A percentile compares a stretch with the other conserved stretches of the same genome.
Evolutionary conservation across 2,113 vertebrate genomes (phyloP).

Genomic region (Axis porcinus): DNA sequence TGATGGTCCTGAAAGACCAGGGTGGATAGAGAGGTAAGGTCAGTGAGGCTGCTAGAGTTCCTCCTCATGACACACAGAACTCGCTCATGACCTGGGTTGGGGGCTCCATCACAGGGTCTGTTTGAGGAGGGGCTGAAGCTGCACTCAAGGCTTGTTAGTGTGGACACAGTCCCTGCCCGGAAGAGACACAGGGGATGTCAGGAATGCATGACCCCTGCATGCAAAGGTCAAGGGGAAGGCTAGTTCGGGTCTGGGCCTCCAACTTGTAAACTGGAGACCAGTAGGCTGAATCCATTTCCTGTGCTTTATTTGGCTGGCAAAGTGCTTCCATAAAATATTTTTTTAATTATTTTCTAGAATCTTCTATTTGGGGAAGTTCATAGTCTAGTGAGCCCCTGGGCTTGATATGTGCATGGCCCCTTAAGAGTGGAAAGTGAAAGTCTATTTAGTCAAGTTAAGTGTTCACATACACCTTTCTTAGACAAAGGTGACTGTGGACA

Average conservation of each 20-base stretch:
- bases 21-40: neutral
- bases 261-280: neutral
- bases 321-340: neutral
- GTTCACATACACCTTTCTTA: neutral
- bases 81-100: rapidly evolving
- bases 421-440: neutral
- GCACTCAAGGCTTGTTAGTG: neutral
- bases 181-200: neutral
- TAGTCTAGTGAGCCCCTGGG: neutral
- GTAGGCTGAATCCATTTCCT: neutral
- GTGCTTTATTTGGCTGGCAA: neutral
- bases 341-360: neutral
- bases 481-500: neutral
- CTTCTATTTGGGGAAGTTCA: neutral
- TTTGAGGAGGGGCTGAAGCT: neutral
- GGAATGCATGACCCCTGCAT: neutral
- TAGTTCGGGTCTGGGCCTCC: neutral
- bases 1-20: neutral
- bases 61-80: neutral
- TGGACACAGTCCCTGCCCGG: too few relatives aligned
- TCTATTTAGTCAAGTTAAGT: neutral
- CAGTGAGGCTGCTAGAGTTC: neutral
- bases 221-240: neutral
- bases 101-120: neutral
- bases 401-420: neutral